Conservation (phyloP, 2,888 invertebrate species). For the Andricus quercusramuli region DNA sequence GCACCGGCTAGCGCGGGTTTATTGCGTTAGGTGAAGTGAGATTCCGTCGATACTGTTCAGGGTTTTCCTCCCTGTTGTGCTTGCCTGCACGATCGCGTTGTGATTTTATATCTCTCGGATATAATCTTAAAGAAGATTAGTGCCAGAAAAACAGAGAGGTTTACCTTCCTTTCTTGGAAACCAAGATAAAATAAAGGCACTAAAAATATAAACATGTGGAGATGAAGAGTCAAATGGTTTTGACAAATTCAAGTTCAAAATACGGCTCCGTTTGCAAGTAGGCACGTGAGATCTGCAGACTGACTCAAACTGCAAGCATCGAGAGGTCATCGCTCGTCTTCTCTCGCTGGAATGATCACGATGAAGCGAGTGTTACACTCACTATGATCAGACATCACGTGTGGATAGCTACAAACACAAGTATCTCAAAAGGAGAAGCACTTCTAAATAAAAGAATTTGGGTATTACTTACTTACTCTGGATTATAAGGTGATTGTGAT, state of each 20-base stretch:
- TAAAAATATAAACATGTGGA: not conserved
- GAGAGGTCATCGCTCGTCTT: constrained; percentile 41
- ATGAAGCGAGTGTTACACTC: constrained; percentile 36
- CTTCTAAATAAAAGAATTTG: not conserved
- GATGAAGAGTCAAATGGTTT: not conserved
- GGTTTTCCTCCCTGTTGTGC: constrained; percentile 37
- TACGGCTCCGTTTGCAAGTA: not conserved
- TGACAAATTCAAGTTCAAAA: not conserved
- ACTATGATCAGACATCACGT: constrained; percentile 39
- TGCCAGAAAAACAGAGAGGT: not conserved
- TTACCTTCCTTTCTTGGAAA: not conserved
- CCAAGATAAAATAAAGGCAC: not conserved
- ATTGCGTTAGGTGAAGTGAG: constrained; percentile 47
- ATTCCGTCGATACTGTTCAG: constrained; percentile 41
- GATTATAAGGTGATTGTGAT: constrained; percentile 44
- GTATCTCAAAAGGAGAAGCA: not conserved
- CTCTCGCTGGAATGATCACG: constrained; percentile 39
- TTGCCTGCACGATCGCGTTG: constrained; percentile 20
- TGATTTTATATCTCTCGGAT: not conserved
- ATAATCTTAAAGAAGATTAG: constrained; percentile 4
- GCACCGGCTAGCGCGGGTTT: constrained; percentile 54
- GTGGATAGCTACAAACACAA: constrained; percentile 20
- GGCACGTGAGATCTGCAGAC: constrained; percentile 7
- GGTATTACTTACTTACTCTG: not conserved
- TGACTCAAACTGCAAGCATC: constrained; percentile 29